Conservation (phyloP, 2,888 invertebrate species). For the Plagodis pulveraria region DNA sequence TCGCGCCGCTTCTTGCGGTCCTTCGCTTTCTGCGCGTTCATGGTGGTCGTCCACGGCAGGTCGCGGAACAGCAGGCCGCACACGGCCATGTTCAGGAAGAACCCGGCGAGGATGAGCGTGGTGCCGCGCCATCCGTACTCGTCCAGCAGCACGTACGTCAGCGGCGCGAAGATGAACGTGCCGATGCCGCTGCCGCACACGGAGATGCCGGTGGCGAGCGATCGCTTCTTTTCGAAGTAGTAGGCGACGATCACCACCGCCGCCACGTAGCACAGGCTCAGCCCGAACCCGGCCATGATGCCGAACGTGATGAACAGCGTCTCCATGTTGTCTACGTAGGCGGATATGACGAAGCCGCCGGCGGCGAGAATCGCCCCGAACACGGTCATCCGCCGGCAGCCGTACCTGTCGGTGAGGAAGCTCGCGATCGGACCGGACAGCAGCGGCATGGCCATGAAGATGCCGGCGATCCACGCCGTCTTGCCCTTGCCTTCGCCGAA, state of each 20-base stretch:
- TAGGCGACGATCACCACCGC: constrained; percentile 96
- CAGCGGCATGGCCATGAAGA: constrained; percentile 96
- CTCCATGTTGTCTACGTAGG: constrained; percentile 90
- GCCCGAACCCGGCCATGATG: constrained; percentile 92
- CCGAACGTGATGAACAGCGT: constrained; percentile 93
- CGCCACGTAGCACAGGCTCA: constrained; percentile 95
- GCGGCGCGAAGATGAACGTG: constrained; percentile 93
- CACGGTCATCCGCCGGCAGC: constrained; percentile 92
- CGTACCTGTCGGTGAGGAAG: constrained; percentile 92
- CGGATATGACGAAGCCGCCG: constrained; percentile 90
- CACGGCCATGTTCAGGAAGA: constrained; percentile 92
- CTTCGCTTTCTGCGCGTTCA: constrained; percentile 86
- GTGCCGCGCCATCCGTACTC: constrained; percentile 94
- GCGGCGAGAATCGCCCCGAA: constrained; percentile 91
- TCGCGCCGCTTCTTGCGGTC: constrained; percentile 86
- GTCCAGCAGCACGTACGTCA: constrained; percentile 89
- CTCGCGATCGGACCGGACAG: constrained; percentile 94
- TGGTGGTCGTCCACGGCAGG: constrained; percentile 81
- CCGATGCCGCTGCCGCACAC: constrained; percentile 96
- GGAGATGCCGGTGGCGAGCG: constrained; percentile 93
- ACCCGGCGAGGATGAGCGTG: constrained; percentile 91
- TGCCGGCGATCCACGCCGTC: constrained; percentile 95
- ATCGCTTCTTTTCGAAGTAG: constrained; percentile 93
- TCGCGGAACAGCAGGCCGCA: constrained; percentile 94
- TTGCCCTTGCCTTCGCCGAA: constrained; percentile 94